These are phyloP conservation scores for Alethe diademata DNA, from an alignment of 2,113 vertebrate genomes.

Conservation along the genomic window DNA sequence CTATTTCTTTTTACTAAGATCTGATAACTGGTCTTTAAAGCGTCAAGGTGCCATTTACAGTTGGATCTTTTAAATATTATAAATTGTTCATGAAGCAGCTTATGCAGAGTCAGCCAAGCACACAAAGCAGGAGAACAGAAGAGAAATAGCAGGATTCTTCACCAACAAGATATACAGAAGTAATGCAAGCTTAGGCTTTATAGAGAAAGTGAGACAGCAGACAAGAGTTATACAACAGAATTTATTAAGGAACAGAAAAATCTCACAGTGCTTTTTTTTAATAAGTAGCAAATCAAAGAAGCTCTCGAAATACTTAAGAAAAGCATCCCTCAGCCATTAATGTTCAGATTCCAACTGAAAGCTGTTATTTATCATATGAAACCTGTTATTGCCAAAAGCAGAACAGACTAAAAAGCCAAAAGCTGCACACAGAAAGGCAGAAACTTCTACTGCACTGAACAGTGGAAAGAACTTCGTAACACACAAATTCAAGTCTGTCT, in stretches of 20 bases:
- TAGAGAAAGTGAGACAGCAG: constrained; percentile 19
- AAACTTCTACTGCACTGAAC: neutral
- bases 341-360: constrained; percentile 20
- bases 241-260: constrained; percentile 39
- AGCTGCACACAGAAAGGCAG: constrained; percentile 29
- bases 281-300: constrained; percentile 53
- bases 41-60: neutral
- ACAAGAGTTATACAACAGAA: neutral
- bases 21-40: neutral
- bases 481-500: neutral
- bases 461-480: neutral
- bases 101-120: constrained; percentile 53
- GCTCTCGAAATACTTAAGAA: constrained; percentile 16
- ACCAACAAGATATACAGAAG: neutral
- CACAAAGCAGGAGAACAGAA: constrained; percentile 31
- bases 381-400: constrained; percentile 7
- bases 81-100: neutral
- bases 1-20: neutral
- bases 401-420: constrained; percentile 28
- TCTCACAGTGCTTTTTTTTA: neutral
- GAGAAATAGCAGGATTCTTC: constrained; percentile 4
- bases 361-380: neutral
- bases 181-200: constrained; percentile 40
- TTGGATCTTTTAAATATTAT: neutral
- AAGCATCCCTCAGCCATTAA: constrained; percentile 25